Evolutionary conservation across 1,140 invertebrate species (phyloP), one percentile per base, ranked within the genome.

Genomic region (Atta colombica): DNA sequence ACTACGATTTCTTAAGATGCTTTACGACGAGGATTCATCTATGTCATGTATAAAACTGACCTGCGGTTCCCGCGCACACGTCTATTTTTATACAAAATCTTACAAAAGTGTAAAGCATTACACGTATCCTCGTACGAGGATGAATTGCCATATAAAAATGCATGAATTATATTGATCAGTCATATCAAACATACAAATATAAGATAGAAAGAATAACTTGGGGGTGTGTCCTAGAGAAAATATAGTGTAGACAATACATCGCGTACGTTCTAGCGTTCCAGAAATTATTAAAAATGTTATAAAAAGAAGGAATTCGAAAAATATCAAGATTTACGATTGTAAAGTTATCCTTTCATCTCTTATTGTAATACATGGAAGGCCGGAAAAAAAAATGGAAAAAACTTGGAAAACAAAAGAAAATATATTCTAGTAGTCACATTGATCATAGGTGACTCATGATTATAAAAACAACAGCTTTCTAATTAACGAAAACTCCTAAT

Each of bases 1-100:
- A 2, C 31, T 72, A 55, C 8, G 25, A 18, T 74, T 18, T 39
- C 0, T 35, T 39, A 28, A 4, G 12, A 28, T 21, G n/a, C 14
- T 69, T 69, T 45, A 49, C 14, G 2, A 66, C 6, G 45, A 51
- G 1, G 28, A 45, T 39, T 8, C 28, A 31, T 16, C 10, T 66
- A 0, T 28, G 1, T 74, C 49, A 8, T 71, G 10, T 58, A 21
- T 61, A 88, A 85, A 88, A 85, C 5, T 84, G 63, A 85, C 55
- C 55, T 85, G 18, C 58, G 61, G 61, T 81, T 28, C 3, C 10
- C 0, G 69, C 51, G 10, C 2, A 69, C 45, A 78, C 49, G 77
- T 87, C 35, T 14, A 61, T 10, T 86, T 90, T 90, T 85, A 80
- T 90, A 90, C 65, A 90, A 90, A 90, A 90, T 90, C 16, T 88